These are phyloP conservation scores for Lophotis ruficrista DNA, from an alignment of 2,113 vertebrate genomes.

Conservation along the genomic window DNA sequence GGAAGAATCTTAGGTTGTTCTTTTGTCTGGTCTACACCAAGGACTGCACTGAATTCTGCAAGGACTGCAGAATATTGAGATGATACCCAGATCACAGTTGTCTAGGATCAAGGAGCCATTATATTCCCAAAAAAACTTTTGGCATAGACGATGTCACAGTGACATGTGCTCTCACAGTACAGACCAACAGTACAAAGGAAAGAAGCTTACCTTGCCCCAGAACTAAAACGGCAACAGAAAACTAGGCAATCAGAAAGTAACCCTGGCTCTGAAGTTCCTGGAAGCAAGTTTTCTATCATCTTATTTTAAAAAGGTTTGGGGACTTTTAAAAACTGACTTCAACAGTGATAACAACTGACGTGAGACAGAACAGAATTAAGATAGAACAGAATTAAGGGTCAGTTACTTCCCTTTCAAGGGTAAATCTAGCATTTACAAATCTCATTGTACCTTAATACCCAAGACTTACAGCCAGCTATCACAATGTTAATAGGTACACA, in stretches of 20 bases:
- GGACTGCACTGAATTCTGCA: background rate
- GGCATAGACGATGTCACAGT: background rate
- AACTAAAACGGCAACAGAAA: background rate
- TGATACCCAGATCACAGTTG: background rate
- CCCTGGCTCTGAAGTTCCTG: background rate
- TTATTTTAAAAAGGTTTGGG: background rate
- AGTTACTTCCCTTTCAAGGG: background rate
- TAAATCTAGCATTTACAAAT: background rate
- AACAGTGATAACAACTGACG: background rate
- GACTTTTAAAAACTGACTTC: background rate
- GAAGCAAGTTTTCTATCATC: background rate
- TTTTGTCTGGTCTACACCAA: background rate
- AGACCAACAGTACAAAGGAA: background rate
- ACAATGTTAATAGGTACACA: background rate
- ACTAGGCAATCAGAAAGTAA: background rate
- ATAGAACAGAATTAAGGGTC: background rate
- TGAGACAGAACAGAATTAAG: background rate
- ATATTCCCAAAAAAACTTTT: background rate
- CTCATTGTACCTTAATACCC: background rate
- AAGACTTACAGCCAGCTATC: background rate
- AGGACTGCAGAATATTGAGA: background rate
- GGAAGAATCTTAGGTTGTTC: background rate
- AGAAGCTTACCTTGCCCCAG: background rate
- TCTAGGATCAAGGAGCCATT: background rate
- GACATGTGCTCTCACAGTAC: rapidly evolving